These are phyloP conservation scores for Petrophora chlorosata DNA, from an alignment of 2,888 invertebrate species.

Conservation along the genomic window DNA sequence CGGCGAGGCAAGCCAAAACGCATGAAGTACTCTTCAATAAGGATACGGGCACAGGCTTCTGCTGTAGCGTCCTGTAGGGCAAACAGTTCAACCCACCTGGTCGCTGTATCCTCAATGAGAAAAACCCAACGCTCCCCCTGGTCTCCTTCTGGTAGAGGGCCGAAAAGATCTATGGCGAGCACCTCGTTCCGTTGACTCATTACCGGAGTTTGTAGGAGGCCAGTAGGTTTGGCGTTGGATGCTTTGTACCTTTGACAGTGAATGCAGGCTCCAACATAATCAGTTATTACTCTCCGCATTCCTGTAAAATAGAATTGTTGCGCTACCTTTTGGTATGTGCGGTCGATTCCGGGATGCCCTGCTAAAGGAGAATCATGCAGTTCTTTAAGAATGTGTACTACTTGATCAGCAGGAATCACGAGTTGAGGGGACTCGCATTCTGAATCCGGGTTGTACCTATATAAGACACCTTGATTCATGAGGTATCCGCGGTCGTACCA, in stretches of 20 bases:
- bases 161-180: slow-evolving; percentile 37
- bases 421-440: too few relatives aligned
- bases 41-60: not conserved
- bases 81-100: slow-evolving; percentile 34
- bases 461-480: too few relatives aligned
- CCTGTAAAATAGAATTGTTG: not conserved
- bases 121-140: slow-evolving; percentile 32
- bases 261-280: slow-evolving; percentile 11
- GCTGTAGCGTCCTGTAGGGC: slow-evolving; percentile 21
- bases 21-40: slow-evolving; percentile 14
- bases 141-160: slow-evolving; percentile 28
- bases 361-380: not conserved
- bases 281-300: slow-evolving; percentile 2
- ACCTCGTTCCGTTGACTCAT: slow-evolving; percentile 16
- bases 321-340: not conserved
- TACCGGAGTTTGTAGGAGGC: slow-evolving; percentile 17
- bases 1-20: slow-evolving; percentile 37
- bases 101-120: slow-evolving; percentile 35
- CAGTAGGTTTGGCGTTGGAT: slow-evolving; percentile 17
- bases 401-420: too few relatives aligned
- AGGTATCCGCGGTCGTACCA: slow-evolving; percentile 36
- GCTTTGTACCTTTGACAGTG: slow-evolving; percentile 15
- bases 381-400: too few relatives aligned
- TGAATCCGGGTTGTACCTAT: too few relatives aligned
- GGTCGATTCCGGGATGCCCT: slow-evolving; percentile 12